Base-by-base conservation (phyloP, 2,113 vertebrate genomes). In the Coptodon rendalli region DNA sequence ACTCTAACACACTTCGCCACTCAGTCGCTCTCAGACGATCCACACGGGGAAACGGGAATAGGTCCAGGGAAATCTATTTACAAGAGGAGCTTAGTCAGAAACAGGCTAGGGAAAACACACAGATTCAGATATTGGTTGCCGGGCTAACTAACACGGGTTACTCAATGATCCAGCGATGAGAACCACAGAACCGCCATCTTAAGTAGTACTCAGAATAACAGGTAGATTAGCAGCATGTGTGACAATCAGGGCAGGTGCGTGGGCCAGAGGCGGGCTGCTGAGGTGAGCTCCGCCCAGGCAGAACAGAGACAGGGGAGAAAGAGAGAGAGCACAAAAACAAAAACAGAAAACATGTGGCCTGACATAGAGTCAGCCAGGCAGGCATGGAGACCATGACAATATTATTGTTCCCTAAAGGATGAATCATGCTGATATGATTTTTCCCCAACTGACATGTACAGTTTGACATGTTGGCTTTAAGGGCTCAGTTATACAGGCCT, bases 121-220 rank as follows among this genome's bases (percentile, higher is more conserved):
- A 19, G 29, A 19, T 63, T 7, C 61, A 36, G 1, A 36, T 66
- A 66, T 36, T 36, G 61, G 17, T 36, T 66, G 61, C 17, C 0
- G 0, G 61, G 61, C 61, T 5, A 36, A 66, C 10, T 66, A 36
- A 36, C 61, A 36, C 4, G 0, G 31, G 17, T 16, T 66, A 36
- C 61, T 66, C 61, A 66, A 66, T 12, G 61, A 66, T 7, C 6
- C 17, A n/a, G 61, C 2, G 6, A 66, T n/a, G 61, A 66, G 17
- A 66, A 12, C 31, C 31, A 66, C 31, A 66, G 31, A 36, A 36
- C 2, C 0, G 10, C 6, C 31, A 12, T 3, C 31, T 36, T 66
- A 66, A 66, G 61, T 66, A 66, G 31, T 66, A 5, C 61, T 36
- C 4, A 36, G 31, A 36, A 36, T 66, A 66, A 36, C 61, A 66